A percentile compares a stretch with the other conserved stretches of the same genome.
These are phyloP conservation scores for Athetis lepigone DNA, from an alignment of 2,888 invertebrate genomes.

Conservation along the genomic window DNA sequence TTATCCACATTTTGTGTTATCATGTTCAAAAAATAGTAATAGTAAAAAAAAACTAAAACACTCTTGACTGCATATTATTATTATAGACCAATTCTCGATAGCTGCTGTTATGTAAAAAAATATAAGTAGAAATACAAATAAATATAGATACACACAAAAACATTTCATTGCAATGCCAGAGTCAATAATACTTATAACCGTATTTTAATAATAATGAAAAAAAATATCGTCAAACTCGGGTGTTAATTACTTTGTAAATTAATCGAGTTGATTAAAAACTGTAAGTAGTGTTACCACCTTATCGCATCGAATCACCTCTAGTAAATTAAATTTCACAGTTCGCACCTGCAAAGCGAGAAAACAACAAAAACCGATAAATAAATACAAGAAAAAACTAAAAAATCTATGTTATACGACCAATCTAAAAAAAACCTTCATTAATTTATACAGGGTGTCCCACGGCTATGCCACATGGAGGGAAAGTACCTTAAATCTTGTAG, in stretches of 20 bases:
- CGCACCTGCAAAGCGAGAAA: conserved; percentile 12
- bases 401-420: background rate
- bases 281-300: conserved; percentile 31
- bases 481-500: too few species aligned
- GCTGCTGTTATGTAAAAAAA: too few species aligned
- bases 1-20: too few species aligned
- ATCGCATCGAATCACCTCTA: conserved; percentile 38
- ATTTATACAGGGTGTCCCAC: background rate
- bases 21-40: too few species aligned
- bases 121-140: too few species aligned
- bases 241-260: conserved; percentile 20
- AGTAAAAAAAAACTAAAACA: too few species aligned
- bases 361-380: conserved; percentile 18
- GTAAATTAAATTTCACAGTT: conserved; percentile 56
- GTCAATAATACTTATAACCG: too few species aligned
- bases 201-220: background rate
- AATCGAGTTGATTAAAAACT: conserved; percentile 33
- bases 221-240: background rate
- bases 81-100: too few species aligned
- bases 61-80: too few species aligned
- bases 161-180: too few species aligned
- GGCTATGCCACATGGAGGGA: too few species aligned
- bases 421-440: background rate
- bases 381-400: conserved; percentile 19
- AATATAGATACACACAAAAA: too few species aligned